phyloP scores from a whole-genome alignment of 92 coral and sea anemone species.

The Bergia puertoricense region DNA sequence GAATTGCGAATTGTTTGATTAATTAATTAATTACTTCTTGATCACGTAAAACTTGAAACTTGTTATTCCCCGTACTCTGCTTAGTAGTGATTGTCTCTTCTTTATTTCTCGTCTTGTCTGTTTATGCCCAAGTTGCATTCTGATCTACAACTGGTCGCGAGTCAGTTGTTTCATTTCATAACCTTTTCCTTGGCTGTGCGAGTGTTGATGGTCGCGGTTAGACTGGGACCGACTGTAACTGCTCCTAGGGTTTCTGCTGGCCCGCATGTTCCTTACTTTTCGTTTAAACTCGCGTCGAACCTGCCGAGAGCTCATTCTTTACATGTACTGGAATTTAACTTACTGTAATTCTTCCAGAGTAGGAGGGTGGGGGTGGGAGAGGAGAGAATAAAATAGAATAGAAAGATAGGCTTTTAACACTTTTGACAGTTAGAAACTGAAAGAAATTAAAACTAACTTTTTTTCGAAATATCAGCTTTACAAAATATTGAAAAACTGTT shows the following conservation, averaged over 20 bases:
- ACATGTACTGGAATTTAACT: too few species aligned
- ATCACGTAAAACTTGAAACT: not conserved
- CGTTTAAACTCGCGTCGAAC: constrained; percentile 25
- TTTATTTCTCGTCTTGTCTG: not conserved
- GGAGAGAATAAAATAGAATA: too few species aligned
- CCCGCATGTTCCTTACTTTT: constrained; percentile 13
- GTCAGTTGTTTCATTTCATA: not conserved
- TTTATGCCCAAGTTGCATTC: not conserved
- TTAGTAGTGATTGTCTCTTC: not conserved
- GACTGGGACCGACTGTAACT: constrained; percentile 4
- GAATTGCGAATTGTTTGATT: too few species aligned
- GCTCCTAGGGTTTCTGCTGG: constrained; percentile 12
- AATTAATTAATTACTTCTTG: too few species aligned
- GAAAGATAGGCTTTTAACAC: too few species aligned
- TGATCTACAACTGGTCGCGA: not conserved
- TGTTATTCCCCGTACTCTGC: not conserved
- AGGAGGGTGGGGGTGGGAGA: too few species aligned
- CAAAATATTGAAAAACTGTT: too few species aligned
- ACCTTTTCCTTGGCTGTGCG: not conserved
- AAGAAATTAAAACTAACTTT: too few species aligned
- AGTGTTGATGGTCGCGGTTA: not conserved
- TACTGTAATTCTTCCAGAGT: too few species aligned
- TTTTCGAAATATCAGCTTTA: too few species aligned
- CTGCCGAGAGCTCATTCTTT: not conserved
- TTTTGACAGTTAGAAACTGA: too few species aligned